These are phyloP conservation scores for Scomber japonicus DNA, from an alignment of 2,113 vertebrate genomes.

Conservation along the genomic window DNA sequence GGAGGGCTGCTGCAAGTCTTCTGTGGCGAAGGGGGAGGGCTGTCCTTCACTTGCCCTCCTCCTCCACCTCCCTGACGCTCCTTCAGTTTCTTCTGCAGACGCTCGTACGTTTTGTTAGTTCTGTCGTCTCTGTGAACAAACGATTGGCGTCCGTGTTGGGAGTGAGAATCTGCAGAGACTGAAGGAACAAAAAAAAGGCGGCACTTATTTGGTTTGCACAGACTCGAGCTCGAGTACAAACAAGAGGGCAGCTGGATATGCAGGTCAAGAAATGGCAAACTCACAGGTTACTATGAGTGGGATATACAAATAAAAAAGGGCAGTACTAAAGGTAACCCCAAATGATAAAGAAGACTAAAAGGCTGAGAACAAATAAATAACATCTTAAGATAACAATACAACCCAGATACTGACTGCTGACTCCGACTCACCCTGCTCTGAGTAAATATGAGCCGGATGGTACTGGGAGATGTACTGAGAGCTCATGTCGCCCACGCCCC, in stretches of 20 bases:
- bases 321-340: neutral
- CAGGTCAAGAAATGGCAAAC: too few relatives aligned
- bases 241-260: too few relatives aligned
- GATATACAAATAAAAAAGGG: slow-evolving; percentile 9
- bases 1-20: slow-evolving; percentile 88
- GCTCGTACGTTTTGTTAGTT: slow-evolving; percentile 94
- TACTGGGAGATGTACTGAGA: slow-evolving; percentile 96
- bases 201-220: neutral
- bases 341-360: slow-evolving; percentile 21
- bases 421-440: slow-evolving; percentile 91
- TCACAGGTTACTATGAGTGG: neutral
- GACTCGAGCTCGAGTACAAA: neutral
- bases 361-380: slow-evolving; percentile 18
- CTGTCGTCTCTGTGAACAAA: slow-evolving; percentile 93
- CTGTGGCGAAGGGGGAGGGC: slow-evolving; percentile 93
- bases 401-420: neutral
- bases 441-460: slow-evolving; percentile 93
- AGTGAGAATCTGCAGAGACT: slow-evolving; percentile 89
- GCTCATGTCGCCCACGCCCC: slow-evolving; percentile 91
- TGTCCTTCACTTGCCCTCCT: slow-evolving; percentile 89
- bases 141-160: slow-evolving; percentile 90
- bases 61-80: slow-evolving; percentile 88
- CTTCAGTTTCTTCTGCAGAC: slow-evolving; percentile 96
- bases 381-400: slow-evolving; percentile 3
- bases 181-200: slow-evolving; percentile 42